phyloP scores from a whole-genome alignment of 2,113 vertebrate genomes.

The Mustela nigripes region DNA sequence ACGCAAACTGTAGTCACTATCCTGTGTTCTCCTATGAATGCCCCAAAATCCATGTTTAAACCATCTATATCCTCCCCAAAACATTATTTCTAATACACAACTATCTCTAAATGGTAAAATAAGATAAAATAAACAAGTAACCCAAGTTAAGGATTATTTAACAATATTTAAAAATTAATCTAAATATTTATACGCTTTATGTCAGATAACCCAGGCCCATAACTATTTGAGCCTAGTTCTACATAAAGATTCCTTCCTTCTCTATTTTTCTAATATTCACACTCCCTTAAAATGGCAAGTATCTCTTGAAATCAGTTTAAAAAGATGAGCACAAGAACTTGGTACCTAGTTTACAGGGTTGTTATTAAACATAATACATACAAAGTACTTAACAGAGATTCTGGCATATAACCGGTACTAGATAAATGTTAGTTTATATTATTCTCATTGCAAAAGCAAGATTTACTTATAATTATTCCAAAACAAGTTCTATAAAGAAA shows the following conservation, averaged over 20 bases:
- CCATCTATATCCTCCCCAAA: not conserved
- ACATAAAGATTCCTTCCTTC: not conserved
- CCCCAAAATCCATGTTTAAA: not conserved
- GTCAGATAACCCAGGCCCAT: not conserved
- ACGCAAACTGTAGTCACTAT: not conserved
- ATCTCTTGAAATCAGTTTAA: slow-evolving; percentile 46
- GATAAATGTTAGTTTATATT: not conserved
- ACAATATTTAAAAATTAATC: slow-evolving; percentile 17
- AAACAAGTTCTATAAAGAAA: slow-evolving; percentile 3
- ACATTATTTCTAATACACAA: not conserved
- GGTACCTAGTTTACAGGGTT: not conserved
- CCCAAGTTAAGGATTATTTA: slow-evolving; percentile 25
- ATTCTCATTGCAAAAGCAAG: not conserved
- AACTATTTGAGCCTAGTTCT: not conserved
- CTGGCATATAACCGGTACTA: not conserved
- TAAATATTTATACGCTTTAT: not conserved
- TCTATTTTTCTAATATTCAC: not conserved
- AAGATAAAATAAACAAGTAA: not conserved
- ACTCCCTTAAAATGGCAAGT: not conserved
- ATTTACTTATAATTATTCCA: slow-evolving; percentile 9
- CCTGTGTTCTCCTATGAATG: not conserved
- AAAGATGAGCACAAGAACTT: not conserved
- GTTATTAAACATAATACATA: not conserved
- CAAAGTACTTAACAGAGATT: not conserved
- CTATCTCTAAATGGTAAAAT: not conserved